phyloP scores from a whole-genome alignment of 2,113 vertebrate genomes.

The Chroicocephalus ridibundus region DNA sequence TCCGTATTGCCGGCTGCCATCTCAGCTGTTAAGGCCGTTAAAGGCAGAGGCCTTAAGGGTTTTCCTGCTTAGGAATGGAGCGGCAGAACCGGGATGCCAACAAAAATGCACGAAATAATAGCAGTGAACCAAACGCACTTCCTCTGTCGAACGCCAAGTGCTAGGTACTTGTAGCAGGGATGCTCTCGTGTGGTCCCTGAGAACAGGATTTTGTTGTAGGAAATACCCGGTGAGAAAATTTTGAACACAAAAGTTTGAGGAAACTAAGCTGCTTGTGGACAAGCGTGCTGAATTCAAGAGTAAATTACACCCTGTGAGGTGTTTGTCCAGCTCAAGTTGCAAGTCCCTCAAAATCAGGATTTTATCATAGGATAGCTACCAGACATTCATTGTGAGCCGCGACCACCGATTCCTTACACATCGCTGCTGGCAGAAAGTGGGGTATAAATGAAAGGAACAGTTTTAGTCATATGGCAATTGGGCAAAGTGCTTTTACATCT shows the following conservation, averaged over 20 bases:
- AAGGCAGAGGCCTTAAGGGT: not conserved
- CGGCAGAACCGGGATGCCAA: not conserved
- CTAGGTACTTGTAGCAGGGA: not conserved
- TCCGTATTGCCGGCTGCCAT: not conserved
- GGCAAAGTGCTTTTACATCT: not conserved
- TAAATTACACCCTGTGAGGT: not conserved
- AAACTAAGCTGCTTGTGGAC: not conserved
- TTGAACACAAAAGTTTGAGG: not conserved
- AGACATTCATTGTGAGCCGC: not conserved
- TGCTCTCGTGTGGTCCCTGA: not conserved
- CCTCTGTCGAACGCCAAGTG: not conserved
- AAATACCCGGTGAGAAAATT: not conserved
- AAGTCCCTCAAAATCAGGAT: constrained; percentile 13
- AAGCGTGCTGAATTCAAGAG: not conserved
- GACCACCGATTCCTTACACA: not conserved
- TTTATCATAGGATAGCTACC: not conserved
- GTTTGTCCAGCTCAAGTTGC: not conserved
- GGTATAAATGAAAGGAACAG: not conserved
- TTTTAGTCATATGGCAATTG: not conserved
- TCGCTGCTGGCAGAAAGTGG: not conserved
- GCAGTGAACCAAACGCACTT: not conserved
- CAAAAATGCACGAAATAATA: not conserved
- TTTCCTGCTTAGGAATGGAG: not conserved
- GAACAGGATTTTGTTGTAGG: not conserved
- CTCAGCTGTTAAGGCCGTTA: no score